Evolutionary conservation across 2,113 vertebrate genomes (phyloP).

Genomic region (Saccopteryx leptura): DNA sequence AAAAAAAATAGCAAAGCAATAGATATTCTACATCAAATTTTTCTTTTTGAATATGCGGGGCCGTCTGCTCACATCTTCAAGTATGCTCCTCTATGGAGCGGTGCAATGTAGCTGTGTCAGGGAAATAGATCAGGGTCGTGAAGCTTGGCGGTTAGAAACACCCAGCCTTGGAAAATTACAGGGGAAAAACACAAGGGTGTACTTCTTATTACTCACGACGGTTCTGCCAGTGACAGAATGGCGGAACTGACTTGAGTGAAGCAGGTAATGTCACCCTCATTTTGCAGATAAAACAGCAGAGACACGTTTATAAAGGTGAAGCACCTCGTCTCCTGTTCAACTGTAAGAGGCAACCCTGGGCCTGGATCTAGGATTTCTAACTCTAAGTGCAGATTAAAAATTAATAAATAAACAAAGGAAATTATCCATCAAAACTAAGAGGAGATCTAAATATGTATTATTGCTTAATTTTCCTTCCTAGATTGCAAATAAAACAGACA

Average conservation of each 20-base stretch:
- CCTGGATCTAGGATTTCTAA: not conserved
- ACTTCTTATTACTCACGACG: not conserved
- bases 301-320: not conserved
- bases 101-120: not conserved
- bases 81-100: not conserved
- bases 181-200: not conserved
- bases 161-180: not conserved
- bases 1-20: not conserved
- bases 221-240: not conserved
- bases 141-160: not conserved
- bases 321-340: not conserved
- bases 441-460: not conserved
- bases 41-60: not conserved
- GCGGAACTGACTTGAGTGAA: not conserved
- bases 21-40: not conserved
- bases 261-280: not conserved
- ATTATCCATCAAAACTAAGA: not conserved
- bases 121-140: not conserved
- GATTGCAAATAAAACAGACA: conserved; percentile 50
- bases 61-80: not conserved
- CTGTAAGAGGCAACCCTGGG: not conserved
- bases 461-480: not conserved
- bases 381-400: not conserved
- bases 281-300: not conserved
- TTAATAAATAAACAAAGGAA: not conserved